Conservation (phyloP, 2,888 invertebrate species). For the Drosophila buzzatii region DNA sequence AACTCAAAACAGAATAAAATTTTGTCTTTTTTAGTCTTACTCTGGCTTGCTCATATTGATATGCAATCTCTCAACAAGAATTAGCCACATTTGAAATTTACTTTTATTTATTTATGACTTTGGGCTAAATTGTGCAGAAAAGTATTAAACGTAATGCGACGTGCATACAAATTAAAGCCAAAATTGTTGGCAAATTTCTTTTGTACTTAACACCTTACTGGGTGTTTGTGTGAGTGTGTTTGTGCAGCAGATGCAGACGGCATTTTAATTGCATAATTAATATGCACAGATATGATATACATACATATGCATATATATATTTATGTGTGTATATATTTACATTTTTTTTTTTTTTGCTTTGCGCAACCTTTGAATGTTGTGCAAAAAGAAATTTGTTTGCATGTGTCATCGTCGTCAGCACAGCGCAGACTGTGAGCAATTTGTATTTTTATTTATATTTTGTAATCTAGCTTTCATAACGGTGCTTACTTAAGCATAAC, state of each 20-base stretch:
- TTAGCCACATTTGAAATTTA: background rate
- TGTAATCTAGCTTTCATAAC: slow-evolving; percentile 22
- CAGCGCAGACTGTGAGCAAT: slow-evolving; percentile 34
- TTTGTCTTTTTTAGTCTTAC: background rate
- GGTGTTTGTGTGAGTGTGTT: background rate
- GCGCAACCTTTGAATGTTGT: slow-evolving; percentile 1
- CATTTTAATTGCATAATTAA: slow-evolving; percentile 73
- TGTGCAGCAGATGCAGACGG: slow-evolving; percentile 12
- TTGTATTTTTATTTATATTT: slow-evolving; percentile 20
- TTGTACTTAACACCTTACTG: slow-evolving; percentile 12
- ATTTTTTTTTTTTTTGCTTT: slow-evolving; percentile 2
- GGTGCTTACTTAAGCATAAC: slow-evolving; percentile 52
- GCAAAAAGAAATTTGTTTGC: slow-evolving; percentile 31
- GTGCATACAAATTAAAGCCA: slow-evolving; percentile 28
- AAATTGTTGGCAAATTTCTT: slow-evolving; percentile 33
- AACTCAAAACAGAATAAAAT: background rate
- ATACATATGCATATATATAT: background rate
- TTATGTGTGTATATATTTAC: background rate
- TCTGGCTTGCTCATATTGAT: background rate
- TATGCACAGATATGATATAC: slow-evolving; percentile 47
- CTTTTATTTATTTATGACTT: background rate
- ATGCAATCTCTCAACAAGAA: background rate
- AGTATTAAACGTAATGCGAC: slow-evolving; percentile 9
- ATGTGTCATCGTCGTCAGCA: slow-evolving; percentile 54
- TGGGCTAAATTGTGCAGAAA: background rate